Base-by-base conservation (phyloP, 2,888 invertebrate genomes). In the Cynaeus angustus region DNA sequence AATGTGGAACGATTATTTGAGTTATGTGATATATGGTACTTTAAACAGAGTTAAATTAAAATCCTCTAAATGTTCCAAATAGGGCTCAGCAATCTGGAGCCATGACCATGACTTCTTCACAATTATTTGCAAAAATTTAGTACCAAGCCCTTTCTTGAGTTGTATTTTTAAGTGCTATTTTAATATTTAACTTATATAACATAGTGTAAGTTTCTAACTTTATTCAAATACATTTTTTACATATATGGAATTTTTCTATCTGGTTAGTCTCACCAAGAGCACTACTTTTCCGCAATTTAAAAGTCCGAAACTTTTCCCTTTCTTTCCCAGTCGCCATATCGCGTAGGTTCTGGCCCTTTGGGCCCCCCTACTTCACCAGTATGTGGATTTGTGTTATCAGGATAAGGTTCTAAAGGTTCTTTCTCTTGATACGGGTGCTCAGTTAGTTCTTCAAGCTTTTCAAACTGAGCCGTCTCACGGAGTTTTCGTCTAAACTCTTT, bases 301-400 rank as follows among this genome's bases (percentile, higher is more conserved):
- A 99, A 99, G 87, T 99, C 99, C 0, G 95, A 89, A 38, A 97
- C 97, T 82, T 99, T 88, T 70, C 99, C 99, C 83, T 99, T 99
- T 75, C 99, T 89, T 84, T 99, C 99, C 99, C 99, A 99, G 86
- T 99, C 99, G 0, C 99, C 99, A 86, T 96, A 99, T 77, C 99
- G 89, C 8, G 99, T 99, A 6, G 99, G 99, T 87, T 99, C 99
- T 0, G 98, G 99, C 4, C 99, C 99, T 78, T 90, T 88, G 0
- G 99, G 99, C 0, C 99, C 99, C 37, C 96, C 96, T 66, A 96
- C 87, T 89, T 99, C 99, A 8, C 99, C 99, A 4, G 98, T 99
- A 67, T 90, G 81, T 3, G 98, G 98, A 86, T 99, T 98, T 0
- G 88, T 91, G 80, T 94, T 91, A 81, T 96, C 89, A 9, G 98